Evolutionary conservation across 2,113 vertebrate genomes (phyloP).

Genomic region (Acanthochromis polyacanthus): DNA sequence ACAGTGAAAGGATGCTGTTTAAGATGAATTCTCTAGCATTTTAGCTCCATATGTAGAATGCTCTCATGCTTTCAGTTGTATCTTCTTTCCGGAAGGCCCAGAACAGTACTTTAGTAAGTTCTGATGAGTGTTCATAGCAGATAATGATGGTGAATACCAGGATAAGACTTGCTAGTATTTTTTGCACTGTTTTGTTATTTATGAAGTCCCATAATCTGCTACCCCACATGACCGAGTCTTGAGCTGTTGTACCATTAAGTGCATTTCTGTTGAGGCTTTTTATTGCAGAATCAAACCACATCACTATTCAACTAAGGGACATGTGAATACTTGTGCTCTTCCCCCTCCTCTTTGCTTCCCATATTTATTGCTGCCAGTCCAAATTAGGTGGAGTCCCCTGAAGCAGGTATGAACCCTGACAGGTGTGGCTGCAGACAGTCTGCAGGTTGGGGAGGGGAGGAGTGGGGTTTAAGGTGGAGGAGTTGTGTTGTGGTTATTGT

Average conservation of each 20-base stretch:
- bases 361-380: conserved; percentile 66
- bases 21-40: neutral
- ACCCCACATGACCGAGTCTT: neutral
- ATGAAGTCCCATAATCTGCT: conserved; percentile 7
- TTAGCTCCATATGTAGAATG: too few species aligned
- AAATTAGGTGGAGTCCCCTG: conserved; percentile 73
- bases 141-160: neutral
- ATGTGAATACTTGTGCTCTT: conserved; percentile 67
- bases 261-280: conserved; percentile 2
- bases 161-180: neutral
- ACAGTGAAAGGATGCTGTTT: neutral
- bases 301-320: conserved; percentile 38
- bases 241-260: neutral
- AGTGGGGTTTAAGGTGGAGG: conserved; percentile 36
- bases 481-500: conserved; percentile 43
- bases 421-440: conserved; percentile 47
- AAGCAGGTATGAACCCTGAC: conserved; percentile 76
- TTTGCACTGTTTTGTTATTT: conserved; percentile 1
- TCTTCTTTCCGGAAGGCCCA: neutral
- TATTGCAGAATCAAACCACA: conserved; percentile 9
- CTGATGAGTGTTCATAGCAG: too few species aligned
- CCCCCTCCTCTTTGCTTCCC: conserved; percentile 36
- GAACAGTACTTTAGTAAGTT: neutral
- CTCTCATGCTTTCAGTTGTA: too few species aligned
- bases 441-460: conserved; percentile 5